Evolutionary conservation across 2,113 vertebrate genomes (phyloP), one percentile per base, ranked within the genome.

Genomic region (Psittacus erithacus): DNA sequence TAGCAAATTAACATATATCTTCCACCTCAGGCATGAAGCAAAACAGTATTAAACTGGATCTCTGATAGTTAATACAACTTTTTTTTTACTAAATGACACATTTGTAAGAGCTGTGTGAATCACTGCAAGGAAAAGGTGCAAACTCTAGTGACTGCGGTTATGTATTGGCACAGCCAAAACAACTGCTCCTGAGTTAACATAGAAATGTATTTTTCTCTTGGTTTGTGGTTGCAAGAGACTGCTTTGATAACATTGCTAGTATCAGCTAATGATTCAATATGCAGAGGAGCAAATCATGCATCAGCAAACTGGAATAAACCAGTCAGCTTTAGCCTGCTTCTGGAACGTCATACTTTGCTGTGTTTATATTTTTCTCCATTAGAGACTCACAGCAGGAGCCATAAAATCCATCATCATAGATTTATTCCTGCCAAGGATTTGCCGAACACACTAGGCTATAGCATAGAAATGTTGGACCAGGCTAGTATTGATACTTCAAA

Each of bases 301-400:
- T 15, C 60, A 88, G 57, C 28, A 88, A 92, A 88, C 77, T 77
- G 69, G 33, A 96, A 62, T 50, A 90, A 95, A 95, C 64, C 55
- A 88, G 70, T 33, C 88, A 88, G 33, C 43, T 94, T 86, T 46
- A 84, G 84, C 55, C 49, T 53, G 75, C 52, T 53, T 47, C 70
- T 92, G 63, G 84, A 82, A 41, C n/a, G 65, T 75, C 38, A 28
- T 69, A 50, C 63, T 64, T 79, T 53, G n/a, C 57, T 41, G 59
- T 95, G 68, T 89, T 97, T 88, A 53, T 92, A 62, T 62, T 80
- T 92, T 92, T 91, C 86, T 92, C 95, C 49, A 52, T 82, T 82
- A 95, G 86, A 83, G 44, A 86, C 64, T 10, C 62, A 49, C 59
- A 96, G 85, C 43, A 93, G 90, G 86, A 91, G 77, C 86, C 1